These are phyloP conservation scores for Prunella strophiata DNA, from an alignment of 2,797 vertebrate species.

Conservation along the genomic window DNA sequence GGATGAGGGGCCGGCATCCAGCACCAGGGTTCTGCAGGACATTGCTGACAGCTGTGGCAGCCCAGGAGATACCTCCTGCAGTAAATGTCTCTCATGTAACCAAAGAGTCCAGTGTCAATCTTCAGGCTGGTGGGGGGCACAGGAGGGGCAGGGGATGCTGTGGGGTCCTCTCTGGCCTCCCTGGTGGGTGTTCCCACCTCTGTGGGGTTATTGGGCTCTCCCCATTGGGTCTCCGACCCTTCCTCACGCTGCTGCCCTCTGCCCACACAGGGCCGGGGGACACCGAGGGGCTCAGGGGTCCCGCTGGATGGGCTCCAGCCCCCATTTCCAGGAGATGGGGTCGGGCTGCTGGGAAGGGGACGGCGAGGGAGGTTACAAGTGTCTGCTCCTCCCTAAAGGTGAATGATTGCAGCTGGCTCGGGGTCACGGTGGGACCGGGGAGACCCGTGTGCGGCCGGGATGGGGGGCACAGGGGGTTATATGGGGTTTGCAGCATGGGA, in stretches of 20 bases:
- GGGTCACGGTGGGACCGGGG: rapidly evolving
- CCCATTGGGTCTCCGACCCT: background rate
- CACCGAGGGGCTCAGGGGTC: rapidly evolving
- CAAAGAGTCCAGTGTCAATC: background rate
- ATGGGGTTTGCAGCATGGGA: background rate
- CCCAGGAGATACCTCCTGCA: background rate
- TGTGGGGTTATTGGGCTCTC: background rate
- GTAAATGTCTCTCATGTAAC: constrained; percentile 20
- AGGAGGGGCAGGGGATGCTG: background rate
- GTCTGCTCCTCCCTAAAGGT: background rate
- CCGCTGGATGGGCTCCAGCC: rapidly evolving
- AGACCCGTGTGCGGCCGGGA: rapidly evolving
- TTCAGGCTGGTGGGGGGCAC: background rate
- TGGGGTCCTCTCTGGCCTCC: background rate
- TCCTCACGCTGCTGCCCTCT: background rate
- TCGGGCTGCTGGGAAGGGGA: rapidly evolving
- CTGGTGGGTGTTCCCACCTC: background rate
- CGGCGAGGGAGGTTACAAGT: background rate
- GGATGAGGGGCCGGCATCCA: rapidly evolving
- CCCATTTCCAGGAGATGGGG: background rate
- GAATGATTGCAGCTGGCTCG: background rate
- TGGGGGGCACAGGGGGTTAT: too few species aligned
- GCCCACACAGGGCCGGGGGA: rapidly evolving
- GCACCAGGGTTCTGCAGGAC: rapidly evolving
- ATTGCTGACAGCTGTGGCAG: background rate